A percentile compares a stretch with the other conserved stretches of the same genome.
Conservation (phyloP, 2,888 invertebrate genomes). For the Himalopsyche tibetana region DNA sequence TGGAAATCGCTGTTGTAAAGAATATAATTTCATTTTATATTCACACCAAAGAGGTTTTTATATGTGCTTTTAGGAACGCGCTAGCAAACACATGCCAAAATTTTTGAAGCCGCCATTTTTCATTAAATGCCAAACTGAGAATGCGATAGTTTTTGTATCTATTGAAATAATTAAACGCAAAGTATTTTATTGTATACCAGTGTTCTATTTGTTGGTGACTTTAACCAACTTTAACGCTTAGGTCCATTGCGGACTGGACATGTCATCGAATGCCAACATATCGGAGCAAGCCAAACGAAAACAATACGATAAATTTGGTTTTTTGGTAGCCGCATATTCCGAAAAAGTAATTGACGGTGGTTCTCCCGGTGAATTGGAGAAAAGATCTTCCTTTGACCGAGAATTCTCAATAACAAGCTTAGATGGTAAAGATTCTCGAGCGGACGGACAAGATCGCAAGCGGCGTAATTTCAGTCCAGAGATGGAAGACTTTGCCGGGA, state of each 20-base stretch:
- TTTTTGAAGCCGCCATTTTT: not conserved
- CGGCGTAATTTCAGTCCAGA: conserved; percentile 48
- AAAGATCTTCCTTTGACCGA: not conserved
- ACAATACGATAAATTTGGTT: conserved; percentile 64
- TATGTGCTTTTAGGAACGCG: not conserved
- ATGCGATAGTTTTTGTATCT: not conserved
- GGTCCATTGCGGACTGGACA: conserved; percentile 1
- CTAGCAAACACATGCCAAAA: not conserved
- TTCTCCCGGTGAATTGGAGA: not conserved
- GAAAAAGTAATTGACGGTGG: conserved; percentile 11
- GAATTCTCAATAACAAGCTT: conserved; percentile 24
- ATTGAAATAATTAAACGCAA: too few species aligned
- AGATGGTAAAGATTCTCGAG: conserved; percentile 46
- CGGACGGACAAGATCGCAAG: conserved; percentile 45
- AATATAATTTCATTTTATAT: not conserved
- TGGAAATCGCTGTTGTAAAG: too few species aligned
- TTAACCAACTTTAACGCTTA: not conserved
- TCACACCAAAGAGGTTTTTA: not conserved
- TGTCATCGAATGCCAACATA: conserved; percentile 11
- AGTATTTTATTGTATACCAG: not conserved
- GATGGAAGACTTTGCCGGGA: conserved; percentile 40
- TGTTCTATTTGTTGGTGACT: not conserved
- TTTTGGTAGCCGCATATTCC: conserved; percentile 52
- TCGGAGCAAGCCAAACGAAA: conserved; percentile 32
- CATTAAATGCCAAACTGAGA: not conserved